Conservation (phyloP, 2,113 vertebrate genomes). For the Holacanthus passer region DNA sequence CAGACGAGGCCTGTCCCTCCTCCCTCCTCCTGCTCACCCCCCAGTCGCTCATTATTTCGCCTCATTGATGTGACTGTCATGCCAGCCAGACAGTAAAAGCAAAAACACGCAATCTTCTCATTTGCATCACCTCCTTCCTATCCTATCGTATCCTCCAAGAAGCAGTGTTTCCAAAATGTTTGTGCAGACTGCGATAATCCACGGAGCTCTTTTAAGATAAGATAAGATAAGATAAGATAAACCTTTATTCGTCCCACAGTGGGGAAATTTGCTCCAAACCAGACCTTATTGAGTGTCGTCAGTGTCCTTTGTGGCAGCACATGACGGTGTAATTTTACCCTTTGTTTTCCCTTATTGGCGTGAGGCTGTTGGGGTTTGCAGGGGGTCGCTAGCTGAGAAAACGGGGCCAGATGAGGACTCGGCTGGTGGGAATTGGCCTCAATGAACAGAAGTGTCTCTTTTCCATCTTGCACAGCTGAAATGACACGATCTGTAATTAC, state of each 20-base stretch:
- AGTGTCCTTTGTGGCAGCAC: slow-evolving; percentile 45
- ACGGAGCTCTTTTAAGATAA: slow-evolving; percentile 1
- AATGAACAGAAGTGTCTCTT: slow-evolving; percentile 51
- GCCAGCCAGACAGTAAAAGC: slow-evolving; percentile 62
- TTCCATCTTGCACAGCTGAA: slow-evolving; percentile 51
- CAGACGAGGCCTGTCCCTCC: slow-evolving; percentile 28
- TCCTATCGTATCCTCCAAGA: slow-evolving; percentile 16
- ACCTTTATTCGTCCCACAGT: no score
- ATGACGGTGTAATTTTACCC: slow-evolving; percentile 65
- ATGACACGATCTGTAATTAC: slow-evolving; percentile 48
- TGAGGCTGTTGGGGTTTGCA: slow-evolving; percentile 41
- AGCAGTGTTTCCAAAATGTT: slow-evolving; percentile 40
- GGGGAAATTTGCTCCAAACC: slow-evolving; percentile 16
- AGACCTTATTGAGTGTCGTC: slow-evolving; percentile 31
- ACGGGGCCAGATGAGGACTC: slow-evolving; percentile 48
- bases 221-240: no score
- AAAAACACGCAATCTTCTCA: slow-evolving; percentile 71
- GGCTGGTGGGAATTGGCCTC: slow-evolving; percentile 43
- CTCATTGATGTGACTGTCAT: slow-evolving; percentile 77
- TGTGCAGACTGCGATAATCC: slow-evolving; percentile 11
- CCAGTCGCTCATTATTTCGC: slow-evolving; percentile 76
- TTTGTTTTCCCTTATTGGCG: slow-evolving; percentile 58
- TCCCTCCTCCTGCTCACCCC: neutral
- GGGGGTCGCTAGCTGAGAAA: slow-evolving; percentile 49
- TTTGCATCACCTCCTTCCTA: slow-evolving; percentile 55